Evolutionary conservation across 2,797 vertebrate species (phyloP).

Genomic region (Streptopelia turtur): DNA sequence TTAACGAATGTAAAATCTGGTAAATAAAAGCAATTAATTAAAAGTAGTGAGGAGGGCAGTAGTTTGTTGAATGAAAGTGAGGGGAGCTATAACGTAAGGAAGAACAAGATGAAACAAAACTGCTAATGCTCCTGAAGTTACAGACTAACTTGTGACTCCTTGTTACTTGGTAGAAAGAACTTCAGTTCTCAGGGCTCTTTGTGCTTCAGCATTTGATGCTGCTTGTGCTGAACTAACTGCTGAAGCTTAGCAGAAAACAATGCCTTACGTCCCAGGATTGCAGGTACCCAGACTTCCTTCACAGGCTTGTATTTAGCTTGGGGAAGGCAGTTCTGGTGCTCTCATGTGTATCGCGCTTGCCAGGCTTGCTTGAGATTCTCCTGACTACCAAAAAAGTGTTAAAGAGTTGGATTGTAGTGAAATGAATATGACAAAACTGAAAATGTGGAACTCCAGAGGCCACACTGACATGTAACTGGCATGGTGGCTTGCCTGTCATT

Average conservation of each 20-base stretch:
- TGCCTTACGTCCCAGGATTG: background rate
- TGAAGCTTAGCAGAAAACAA: background rate
- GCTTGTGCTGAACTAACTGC: background rate
- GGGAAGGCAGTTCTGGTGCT: background rate
- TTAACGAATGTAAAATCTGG: slow-evolving; percentile 64
- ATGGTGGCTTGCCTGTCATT: background rate
- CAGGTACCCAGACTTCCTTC: background rate
- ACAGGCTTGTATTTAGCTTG: background rate
- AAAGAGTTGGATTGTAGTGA: background rate
- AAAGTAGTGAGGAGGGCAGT: slow-evolving; percentile 26
- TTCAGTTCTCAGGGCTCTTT: background rate
- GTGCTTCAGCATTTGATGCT: background rate
- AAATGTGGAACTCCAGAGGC: background rate
- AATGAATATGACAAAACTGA: background rate
- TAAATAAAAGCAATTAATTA: slow-evolving; percentile 66
- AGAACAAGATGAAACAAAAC: slow-evolving; percentile 6
- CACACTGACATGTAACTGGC: fast-evolving
- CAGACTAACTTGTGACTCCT: fast-evolving
- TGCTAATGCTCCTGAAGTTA: background rate
- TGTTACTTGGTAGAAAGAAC: background rate
- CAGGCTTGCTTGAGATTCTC: background rate
- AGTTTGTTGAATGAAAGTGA: slow-evolving; percentile 43
- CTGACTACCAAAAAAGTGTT: background rate
- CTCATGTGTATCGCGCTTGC: background rate
- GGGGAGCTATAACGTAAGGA: slow-evolving; percentile 43